These are phyloP conservation scores for Temnothorax curvispinosus DNA, from an alignment of 1,140 invertebrate species.

Conservation along the genomic window DNA sequence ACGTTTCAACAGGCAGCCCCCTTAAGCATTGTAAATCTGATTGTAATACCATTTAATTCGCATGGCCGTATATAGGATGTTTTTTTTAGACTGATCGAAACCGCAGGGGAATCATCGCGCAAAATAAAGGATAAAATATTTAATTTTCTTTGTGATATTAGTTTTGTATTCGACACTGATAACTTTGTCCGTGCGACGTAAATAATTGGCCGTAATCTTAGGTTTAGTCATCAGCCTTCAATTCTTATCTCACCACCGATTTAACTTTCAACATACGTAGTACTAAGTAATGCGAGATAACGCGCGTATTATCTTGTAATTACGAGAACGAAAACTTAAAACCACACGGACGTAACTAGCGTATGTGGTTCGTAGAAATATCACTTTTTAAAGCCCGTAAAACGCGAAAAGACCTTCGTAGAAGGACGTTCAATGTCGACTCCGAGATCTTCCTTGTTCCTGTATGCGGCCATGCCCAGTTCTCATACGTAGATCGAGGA, in stretches of 20 bases:
- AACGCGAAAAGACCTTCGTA: neutral
- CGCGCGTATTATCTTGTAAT: neutral
- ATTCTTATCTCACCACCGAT: slow-evolving; percentile 2
- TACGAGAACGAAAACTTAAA: neutral
- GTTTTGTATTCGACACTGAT: neutral
- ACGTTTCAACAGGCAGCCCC: neutral
- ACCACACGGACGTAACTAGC: neutral
- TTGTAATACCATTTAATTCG: neutral
- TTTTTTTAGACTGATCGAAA: neutral
- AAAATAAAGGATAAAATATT: neutral
- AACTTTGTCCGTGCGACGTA: neutral
- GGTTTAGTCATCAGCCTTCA: neutral
- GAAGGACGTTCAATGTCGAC: neutral
- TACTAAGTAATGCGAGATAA: neutral
- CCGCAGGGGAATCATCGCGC: neutral
- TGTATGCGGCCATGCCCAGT: slow-evolving; percentile 12
- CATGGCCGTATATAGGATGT: slow-evolving; percentile 1
- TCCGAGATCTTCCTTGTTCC: neutral
- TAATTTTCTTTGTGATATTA: neutral
- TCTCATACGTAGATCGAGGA: neutral
- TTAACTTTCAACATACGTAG: neutral
- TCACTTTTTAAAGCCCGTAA: neutral
- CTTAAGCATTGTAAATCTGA: neutral
- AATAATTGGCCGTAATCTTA: neutral
- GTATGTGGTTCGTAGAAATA: neutral